These are phyloP conservation scores for Oreochromis aureus DNA, from an alignment of 2,113 vertebrate genomes.

Conservation along the genomic window DNA sequence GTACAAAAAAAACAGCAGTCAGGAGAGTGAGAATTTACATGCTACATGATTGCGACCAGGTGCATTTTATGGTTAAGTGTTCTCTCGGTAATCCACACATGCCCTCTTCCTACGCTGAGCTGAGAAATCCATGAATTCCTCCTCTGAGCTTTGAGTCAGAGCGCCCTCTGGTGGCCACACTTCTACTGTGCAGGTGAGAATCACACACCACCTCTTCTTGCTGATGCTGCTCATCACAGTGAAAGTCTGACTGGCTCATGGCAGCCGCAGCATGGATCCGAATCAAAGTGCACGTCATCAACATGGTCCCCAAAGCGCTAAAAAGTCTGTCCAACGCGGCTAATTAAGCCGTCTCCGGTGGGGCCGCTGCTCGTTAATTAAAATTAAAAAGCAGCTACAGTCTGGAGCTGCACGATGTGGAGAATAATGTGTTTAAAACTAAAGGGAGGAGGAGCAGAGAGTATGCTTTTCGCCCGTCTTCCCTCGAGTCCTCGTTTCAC, in stretches of 20 bases:
- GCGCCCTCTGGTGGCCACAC: slow-evolving; percentile 22
- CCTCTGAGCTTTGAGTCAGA: neutral
- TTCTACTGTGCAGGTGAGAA: neutral
- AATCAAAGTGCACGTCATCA: neutral
- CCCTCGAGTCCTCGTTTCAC: neutral
- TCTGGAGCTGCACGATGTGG: neutral
- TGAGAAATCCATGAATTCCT: neutral
- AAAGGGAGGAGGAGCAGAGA: neutral
- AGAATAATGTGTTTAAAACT: neutral
- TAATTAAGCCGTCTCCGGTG: slow-evolving; percentile 1
- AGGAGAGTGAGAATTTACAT: neutral
- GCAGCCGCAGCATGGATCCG: neutral
- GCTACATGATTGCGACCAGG: slow-evolving; percentile 43
- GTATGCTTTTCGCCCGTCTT: neutral
- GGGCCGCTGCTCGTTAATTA: slow-evolving; percentile 9
- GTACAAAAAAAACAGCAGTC: neutral
- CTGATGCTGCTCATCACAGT: neutral
- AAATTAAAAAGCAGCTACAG: neutral
- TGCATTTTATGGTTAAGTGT: neutral
- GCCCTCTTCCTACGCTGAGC: neutral
- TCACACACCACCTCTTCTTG: neutral
- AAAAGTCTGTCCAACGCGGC: neutral
- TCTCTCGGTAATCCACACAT: neutral
- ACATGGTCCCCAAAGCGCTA: neutral
- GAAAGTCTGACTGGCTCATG: neutral